Base-by-base conservation (phyloP, 2,888 invertebrate genomes). In the Athetis lepigone region DNA sequence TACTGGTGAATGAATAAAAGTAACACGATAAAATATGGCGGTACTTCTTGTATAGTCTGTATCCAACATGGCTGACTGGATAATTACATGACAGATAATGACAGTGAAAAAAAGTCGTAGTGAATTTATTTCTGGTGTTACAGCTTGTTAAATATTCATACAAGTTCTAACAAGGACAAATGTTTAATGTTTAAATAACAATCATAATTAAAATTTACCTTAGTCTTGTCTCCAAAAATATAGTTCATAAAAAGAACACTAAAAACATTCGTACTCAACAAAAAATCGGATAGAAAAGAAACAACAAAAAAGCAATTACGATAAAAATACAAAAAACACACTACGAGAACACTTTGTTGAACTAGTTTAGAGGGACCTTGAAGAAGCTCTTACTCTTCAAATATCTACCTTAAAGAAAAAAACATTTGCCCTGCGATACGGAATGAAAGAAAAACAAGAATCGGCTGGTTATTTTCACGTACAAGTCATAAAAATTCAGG, bases 391-490 rank as follows among this genome's bases (percentile, higher is more conserved):
- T 62, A 46, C 27, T 37, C 11, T 16, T 45, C 63, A 36, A 51
- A 70, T 49, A 49, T 70, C 27, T 40, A 43, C 42, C 19, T 58
- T 25, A n/a, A 36, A 40, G 23, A 62, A 71, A 66, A 69, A 70
- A 51, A 37, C 16, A 71, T 51, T 51, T 46, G 19, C 51, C 51
- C 40, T 39, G 23, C 21, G 19, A 42, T 36, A 39, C n/a, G 36
- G 19, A 67, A 63, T 63, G 23, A 51, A 71, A 63, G 40, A 51
- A 63, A 63, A 64, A 63, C 64, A 71, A 46, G 27, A 63, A 46
- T 63, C 36, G 36, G 27, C 51, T 37, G 51, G 21, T 51, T 51
- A 64, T 46, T 50, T 62, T 51, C 46, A 63, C 64, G 66, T 71
- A 51, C 33, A 46, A 36, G 64, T 29, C 33, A 63, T 63, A 71